Evolutionary conservation across 2,888 invertebrate species (phyloP).

Genomic region (Meiosimyza platycephala): DNA sequence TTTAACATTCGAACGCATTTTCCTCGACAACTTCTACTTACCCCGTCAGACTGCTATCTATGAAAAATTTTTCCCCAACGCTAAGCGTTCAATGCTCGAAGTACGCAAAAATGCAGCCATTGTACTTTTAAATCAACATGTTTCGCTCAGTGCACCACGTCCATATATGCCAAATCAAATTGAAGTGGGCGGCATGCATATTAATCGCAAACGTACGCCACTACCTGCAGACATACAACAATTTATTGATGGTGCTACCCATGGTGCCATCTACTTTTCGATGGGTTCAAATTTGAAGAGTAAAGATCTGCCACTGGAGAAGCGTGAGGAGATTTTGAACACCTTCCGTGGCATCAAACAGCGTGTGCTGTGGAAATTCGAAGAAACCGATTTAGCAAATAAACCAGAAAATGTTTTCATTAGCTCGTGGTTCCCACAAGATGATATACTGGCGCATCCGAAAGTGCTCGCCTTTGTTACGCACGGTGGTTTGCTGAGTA

Average conservation of each 20-base stretch:
- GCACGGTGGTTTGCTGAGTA: conserved; percentile 69
- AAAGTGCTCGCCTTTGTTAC: conserved; percentile 68
- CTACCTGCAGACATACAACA: conserved; percentile 62
- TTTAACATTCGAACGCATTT: conserved; percentile 50
- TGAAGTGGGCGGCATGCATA: conserved; percentile 66
- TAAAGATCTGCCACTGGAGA: conserved; percentile 53
- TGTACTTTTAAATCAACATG: conserved; percentile 63
- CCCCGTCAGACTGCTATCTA: conserved; percentile 59
- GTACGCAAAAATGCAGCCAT: conserved; percentile 57
- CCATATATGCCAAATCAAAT: conserved; percentile 66
- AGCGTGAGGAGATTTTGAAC: conserved; percentile 52
- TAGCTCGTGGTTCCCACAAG: conserved; percentile 68
- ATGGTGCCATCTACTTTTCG: conserved; percentile 69
- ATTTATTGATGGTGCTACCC: conserved; percentile 63
- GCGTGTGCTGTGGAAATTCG: conserved; percentile 68
- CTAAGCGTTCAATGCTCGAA: conserved; percentile 52
- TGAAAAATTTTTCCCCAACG: conserved; percentile 55
- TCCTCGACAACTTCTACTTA: conserved; percentile 54
- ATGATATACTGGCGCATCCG: conserved; percentile 67
- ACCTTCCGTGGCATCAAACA: conserved; percentile 60
- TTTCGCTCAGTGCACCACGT: conserved; percentile 59
- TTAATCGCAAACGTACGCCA: conserved; percentile 57
- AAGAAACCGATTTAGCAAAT: conserved; percentile 56
- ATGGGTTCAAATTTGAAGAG: conserved; percentile 67
- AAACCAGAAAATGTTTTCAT: conserved; percentile 63